Percentiles rank a stretch among this genome's conserved stretches.
These are phyloP conservation scores for Scaptodrosophila latifasciaeformis DNA, from an alignment of 2,888 invertebrate genomes.

Conservation along the genomic window DNA sequence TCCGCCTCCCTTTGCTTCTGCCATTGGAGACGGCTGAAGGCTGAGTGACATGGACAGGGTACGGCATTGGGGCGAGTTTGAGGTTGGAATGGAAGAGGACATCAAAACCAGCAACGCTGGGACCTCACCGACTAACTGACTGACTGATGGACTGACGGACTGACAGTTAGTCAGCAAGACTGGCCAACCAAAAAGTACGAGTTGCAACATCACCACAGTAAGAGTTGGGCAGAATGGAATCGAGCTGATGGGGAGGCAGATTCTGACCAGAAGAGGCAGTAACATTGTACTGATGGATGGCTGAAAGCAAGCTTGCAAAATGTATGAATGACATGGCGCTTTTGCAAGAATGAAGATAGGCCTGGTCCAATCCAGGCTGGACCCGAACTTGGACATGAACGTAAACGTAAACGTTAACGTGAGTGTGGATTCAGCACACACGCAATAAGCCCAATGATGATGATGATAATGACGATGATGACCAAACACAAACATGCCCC, in stretches of 20 bases:
- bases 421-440: too few relatives aligned
- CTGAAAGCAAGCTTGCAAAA: slow-evolving; percentile 61
- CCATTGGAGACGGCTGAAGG: neutral
- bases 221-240: neutral
- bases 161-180: slow-evolving; percentile 43
- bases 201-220: neutral
- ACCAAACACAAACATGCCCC: slow-evolving; percentile 21
- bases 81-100: neutral
- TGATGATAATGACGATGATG: too few relatives aligned
- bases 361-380: slow-evolving; percentile 5
- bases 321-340: slow-evolving; percentile 67
- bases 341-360: slow-evolving; percentile 28
- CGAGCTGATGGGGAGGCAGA: neutral
- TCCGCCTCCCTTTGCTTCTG: neutral
- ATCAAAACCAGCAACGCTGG: neutral
- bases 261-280: slow-evolving; percentile 27
- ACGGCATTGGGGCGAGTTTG: slow-evolving; percentile 9
- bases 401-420: too few relatives aligned
- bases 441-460: too few relatives aligned
- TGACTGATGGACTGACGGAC: slow-evolving; percentile 55
- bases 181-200: neutral
- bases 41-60: slow-evolving; percentile 19
- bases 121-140: slow-evolving; percentile 36
- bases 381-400: slow-evolving; percentile 7
- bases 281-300: slow-evolving; percentile 55